Percentiles rank a stretch among this genome's conserved stretches.
These are phyloP conservation scores for Parascotia fuliginaria DNA, from an alignment of 2,888 invertebrate species.

Conservation along the genomic window DNA sequence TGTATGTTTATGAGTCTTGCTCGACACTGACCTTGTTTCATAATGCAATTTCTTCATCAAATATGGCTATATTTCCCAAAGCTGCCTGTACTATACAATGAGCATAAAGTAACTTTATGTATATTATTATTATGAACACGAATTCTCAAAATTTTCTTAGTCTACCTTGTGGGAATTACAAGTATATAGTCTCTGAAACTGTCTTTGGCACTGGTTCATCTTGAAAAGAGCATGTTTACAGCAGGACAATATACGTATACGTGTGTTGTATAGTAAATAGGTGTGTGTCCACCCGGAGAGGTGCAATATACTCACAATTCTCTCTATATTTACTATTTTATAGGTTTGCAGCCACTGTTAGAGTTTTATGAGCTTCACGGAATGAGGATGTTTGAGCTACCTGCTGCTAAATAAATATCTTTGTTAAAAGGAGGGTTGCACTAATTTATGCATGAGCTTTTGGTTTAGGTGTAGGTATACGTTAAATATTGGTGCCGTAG, in stretches of 20 bases:
- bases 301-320: background rate
- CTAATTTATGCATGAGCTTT: background rate
- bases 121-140: too few species aligned
- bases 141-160: too few species aligned
- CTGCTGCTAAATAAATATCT: background rate
- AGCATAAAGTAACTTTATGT: too few species aligned
- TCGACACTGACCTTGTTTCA: too few species aligned
- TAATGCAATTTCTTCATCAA: too few species aligned
- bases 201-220: background rate
- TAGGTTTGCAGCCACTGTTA: constrained; percentile 4
- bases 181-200: background rate
- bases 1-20: too few species aligned
- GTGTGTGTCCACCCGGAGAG: background rate
- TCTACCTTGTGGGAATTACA: too few species aligned
- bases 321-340: constrained; percentile 3
- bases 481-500: too few species aligned
- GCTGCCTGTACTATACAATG: too few species aligned
- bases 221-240: background rate
- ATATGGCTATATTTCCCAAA: too few species aligned
- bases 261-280: background rate
- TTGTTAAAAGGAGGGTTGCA: background rate
- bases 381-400: background rate
- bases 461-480: too few species aligned
- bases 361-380: constrained; percentile 1
- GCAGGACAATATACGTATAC: background rate